A percentile compares a stretch with the other conserved stretches of the same genome.
phyloP scores from a whole-genome alignment of 2,888 invertebrate genomes.

The Ypsolopha scabrella region DNA sequence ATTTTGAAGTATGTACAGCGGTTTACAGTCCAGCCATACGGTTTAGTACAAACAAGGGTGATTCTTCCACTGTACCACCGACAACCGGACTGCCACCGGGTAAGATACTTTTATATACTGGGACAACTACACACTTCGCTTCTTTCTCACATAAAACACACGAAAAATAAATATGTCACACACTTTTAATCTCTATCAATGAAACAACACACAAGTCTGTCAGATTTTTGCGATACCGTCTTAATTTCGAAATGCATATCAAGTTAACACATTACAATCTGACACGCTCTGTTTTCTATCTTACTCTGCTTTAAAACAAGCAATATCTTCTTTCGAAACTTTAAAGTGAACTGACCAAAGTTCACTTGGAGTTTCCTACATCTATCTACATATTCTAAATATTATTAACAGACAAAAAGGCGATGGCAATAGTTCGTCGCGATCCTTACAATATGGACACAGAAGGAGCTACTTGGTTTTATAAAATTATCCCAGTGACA shows the following conservation, averaged over 20 bases:
- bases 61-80: slow-evolving; percentile 20
- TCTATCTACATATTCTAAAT: too few species aligned
- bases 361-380: too few species aligned
- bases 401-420: neutral
- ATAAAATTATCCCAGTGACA: too few species aligned
- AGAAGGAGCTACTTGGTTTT: too few species aligned
- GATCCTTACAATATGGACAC: too few species aligned
- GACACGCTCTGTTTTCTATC: too few species aligned
- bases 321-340: too few species aligned
- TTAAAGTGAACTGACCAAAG: too few species aligned
- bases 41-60: slow-evolving; percentile 29
- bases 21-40: slow-evolving; percentile 25
- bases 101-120: slow-evolving; percentile 19
- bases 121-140: slow-evolving; percentile 6
- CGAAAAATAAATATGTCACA: neutral
- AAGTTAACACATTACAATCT: too few species aligned
- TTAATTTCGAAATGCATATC: too few species aligned
- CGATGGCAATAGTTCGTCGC: neutral
- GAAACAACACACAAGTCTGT: neutral
- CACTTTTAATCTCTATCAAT: neutral
- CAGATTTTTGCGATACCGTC: neutral
- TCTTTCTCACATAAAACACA: neutral
- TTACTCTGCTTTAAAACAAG: too few species aligned
- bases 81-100: slow-evolving; percentile 27
- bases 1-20: slow-evolving; percentile 20